Conservation (phyloP, 2,888 invertebrate genomes). For the Drosophila subquinaria region DNA sequence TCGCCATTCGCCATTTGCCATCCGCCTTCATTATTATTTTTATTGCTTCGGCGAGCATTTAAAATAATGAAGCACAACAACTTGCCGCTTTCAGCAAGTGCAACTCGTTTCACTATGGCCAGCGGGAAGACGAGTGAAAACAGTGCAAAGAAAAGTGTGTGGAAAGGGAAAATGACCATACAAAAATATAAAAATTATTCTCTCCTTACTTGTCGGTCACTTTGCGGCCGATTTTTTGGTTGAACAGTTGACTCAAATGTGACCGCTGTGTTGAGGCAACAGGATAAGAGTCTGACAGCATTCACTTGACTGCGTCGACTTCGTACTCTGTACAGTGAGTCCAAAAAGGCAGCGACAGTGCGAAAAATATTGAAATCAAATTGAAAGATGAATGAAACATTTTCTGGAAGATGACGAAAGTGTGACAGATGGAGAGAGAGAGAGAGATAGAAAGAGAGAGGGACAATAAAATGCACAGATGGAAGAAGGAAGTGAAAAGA, state of each 20-base stretch:
- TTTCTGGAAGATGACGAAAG: not conserved
- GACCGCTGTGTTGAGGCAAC: constrained; percentile 21
- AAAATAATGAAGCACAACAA: constrained; percentile 47
- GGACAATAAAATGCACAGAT: too few species aligned
- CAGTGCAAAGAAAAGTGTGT: not conserved
- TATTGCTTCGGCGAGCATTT: constrained; percentile 51
- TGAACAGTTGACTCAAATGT: constrained; percentile 17
- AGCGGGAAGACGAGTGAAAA: not conserved
- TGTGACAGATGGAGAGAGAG: not conserved
- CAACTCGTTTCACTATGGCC: constrained; percentile 18
- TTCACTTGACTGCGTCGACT: constrained; percentile 17
- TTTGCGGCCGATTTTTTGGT: constrained; percentile 20
- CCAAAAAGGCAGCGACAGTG: constrained; percentile 8
- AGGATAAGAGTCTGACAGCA: constrained; percentile 19
- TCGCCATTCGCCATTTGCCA: constrained; percentile 18
- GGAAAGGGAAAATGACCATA: constrained; percentile 3
- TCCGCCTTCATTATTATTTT: constrained; percentile 48
- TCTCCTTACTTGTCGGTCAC: constrained; percentile 4
- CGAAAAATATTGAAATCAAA: constrained; percentile 17
- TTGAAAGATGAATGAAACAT: not conserved
- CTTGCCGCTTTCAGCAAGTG: constrained; percentile 9
- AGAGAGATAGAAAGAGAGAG: not conserved
- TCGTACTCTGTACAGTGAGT: constrained; percentile 9
- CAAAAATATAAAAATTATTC: constrained; percentile 14
- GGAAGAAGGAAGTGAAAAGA: not conserved